phyloP scores from a whole-genome alignment of 1,140 invertebrate genomes.

The Probaryconus sp. region DNA sequence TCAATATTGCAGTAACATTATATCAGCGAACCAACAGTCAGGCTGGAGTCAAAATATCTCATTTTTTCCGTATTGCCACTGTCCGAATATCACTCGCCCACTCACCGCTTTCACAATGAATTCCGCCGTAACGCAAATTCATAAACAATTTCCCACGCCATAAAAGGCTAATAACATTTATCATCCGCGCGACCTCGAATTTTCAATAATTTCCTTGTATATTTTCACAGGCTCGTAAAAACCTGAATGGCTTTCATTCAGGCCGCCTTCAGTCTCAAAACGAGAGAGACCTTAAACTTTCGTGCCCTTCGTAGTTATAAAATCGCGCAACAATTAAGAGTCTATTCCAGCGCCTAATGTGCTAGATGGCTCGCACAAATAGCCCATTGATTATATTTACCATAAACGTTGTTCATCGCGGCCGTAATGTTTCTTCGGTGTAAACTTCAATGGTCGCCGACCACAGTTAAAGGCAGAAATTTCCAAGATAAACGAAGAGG shows the following conservation, averaged over 20 bases:
- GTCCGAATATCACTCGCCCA: not conserved
- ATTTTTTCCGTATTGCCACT: not conserved
- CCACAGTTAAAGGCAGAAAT: not conserved
- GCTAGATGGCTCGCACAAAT: not conserved
- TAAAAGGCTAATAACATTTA: not conserved
- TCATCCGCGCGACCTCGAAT: not conserved
- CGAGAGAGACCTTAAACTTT: too few species aligned
- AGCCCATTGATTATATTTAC: slow-evolving; percentile 18
- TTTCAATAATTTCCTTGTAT: not conserved
- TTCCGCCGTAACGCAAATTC: not conserved
- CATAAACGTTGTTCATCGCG: slow-evolving; percentile 13
- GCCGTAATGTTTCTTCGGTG: slow-evolving; percentile 1
- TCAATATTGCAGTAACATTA: slow-evolving; percentile 7
- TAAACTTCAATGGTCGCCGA: not conserved
- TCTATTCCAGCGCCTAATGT: not conserved
- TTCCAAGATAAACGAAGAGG: not conserved
- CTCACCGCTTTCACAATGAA: too few species aligned
- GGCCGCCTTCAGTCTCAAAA: too few species aligned
- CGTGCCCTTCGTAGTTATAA: too few species aligned
- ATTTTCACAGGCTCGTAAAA: too few species aligned
- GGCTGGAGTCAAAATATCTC: slow-evolving; percentile 6
- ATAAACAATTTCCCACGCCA: slow-evolving; percentile 2
- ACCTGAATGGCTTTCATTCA: too few species aligned
- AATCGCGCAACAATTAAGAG: not conserved
- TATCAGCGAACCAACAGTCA: slow-evolving; percentile 12